Base-by-base conservation (phyloP, 53 echinoderm and acorn worm species). In the Antedon mediterranea region DNA sequence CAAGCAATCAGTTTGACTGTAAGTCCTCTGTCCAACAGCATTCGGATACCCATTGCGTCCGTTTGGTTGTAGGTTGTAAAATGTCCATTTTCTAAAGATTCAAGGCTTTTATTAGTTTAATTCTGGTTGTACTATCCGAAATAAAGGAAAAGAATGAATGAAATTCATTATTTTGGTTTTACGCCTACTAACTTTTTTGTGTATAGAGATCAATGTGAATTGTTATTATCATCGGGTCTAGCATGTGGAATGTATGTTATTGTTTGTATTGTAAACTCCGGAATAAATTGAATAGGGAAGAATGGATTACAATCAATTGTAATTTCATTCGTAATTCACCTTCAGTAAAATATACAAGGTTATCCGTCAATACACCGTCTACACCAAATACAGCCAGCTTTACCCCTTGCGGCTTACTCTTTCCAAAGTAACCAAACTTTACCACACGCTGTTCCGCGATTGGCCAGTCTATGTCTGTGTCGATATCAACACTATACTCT, bases 371-470 rank as follows among this genome's bases (percentile, higher is more conserved):
- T 7, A 95, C 97, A 9, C 97, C 97, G 29, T 95, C 97, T 0
- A 83, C 84, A 26, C 79, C 97, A 43, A 95, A 85, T 71, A 97
- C 97, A 18, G 79, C 97, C 43, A 97, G 76, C 57, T 83, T 78
- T 15, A 92, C 87, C 29, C 91, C 97, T 31, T 91, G 89, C 23
- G 91, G 91, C 30, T 84, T 92, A n/a, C 85, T 89, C 85, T 95
- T 95, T 31, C 97, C 97, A 82, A 95, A 92, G 71, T 95, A 95
- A 43, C 97, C 97, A 76, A 81, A 95, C 83, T 92, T 95, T 71
- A 91, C 85, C 75, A 95, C 97, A 5, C 97, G 85, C 88, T 95
- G 97, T 80, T 95, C 97, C 3, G 97, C 97, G 28, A 95, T 95
- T 31, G 92, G 92, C 97, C 97, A 95, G 72, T 95, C 97, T 15